These are phyloP conservation scores for Furcifer pardalis DNA, from an alignment of 2,797 vertebrate species.

Conservation along the genomic window DNA sequence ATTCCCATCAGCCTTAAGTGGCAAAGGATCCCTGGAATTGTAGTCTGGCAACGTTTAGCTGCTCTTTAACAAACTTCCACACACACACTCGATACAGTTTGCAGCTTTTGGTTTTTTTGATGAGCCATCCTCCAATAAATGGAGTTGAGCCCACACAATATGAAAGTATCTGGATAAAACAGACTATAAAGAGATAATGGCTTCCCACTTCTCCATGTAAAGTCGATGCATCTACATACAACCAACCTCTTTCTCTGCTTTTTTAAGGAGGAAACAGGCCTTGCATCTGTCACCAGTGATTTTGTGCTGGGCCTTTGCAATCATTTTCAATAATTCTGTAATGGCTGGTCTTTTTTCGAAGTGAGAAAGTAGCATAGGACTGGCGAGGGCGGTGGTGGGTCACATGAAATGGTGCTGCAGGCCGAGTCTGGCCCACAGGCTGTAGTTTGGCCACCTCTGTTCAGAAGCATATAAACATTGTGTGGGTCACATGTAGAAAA, in stretches of 20 bases:
- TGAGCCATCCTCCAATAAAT: too few species aligned
- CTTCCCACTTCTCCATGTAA: background rate
- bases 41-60: too few species aligned
- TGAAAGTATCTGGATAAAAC: too few species aligned
- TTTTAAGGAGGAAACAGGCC: background rate
- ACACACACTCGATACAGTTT: background rate
- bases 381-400: too few species aligned
- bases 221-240: background rate
- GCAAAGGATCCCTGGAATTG: too few species aligned
- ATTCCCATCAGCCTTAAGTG: background rate
- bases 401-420: too few species aligned
- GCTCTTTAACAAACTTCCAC: too few species aligned
- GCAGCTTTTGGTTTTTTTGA: too few species aligned
- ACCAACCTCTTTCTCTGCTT: background rate
- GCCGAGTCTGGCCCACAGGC: too few species aligned
- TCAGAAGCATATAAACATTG: too few species aligned
- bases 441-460: too few species aligned
- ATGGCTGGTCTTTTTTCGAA: background rate
- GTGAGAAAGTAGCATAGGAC: background rate
- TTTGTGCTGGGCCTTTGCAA: background rate
- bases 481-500: background rate
- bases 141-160: background rate
- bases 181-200: background rate
- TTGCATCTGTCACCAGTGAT: background rate
- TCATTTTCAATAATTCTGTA: background rate